Evolutionary conservation across 2,113 vertebrate species (phyloP).

Genomic region (Toxostoma redivivum): DNA sequence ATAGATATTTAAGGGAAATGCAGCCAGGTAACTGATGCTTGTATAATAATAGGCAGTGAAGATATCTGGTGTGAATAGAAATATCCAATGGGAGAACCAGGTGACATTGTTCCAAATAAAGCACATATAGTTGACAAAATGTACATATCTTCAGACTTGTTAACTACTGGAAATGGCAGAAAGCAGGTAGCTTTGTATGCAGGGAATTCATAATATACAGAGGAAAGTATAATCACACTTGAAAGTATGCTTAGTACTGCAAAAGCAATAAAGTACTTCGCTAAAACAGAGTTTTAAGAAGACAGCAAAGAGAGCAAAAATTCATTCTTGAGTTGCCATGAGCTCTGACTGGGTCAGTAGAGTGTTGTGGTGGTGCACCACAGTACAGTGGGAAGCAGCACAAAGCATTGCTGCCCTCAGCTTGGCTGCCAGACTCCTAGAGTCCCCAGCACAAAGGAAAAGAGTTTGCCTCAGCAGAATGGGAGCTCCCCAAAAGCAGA

Average conservation of each 20-base stretch:
- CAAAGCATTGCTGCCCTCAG: too few species aligned
- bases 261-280: neutral
- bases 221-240: neutral
- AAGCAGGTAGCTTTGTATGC: neutral
- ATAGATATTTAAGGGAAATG: neutral
- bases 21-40: neutral
- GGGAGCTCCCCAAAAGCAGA: neutral
- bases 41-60: neutral
- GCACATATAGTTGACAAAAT: neutral
- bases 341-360: neutral
- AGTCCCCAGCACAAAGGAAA: neutral
- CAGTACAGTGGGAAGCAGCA: accelerated
- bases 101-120: neutral
- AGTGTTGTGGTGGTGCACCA: neutral
- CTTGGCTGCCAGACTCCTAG: neutral
- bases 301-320: neutral
- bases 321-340: neutral
- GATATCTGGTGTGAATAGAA: neutral
- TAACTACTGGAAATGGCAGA: neutral
- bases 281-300: neutral
- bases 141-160: neutral
- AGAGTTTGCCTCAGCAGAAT: neutral
- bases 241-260: neutral
- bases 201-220: neutral
- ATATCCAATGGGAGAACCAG: neutral